Base-by-base conservation (phyloP, 2,888 invertebrate genomes). In the Watsonalla binaria region DNA sequence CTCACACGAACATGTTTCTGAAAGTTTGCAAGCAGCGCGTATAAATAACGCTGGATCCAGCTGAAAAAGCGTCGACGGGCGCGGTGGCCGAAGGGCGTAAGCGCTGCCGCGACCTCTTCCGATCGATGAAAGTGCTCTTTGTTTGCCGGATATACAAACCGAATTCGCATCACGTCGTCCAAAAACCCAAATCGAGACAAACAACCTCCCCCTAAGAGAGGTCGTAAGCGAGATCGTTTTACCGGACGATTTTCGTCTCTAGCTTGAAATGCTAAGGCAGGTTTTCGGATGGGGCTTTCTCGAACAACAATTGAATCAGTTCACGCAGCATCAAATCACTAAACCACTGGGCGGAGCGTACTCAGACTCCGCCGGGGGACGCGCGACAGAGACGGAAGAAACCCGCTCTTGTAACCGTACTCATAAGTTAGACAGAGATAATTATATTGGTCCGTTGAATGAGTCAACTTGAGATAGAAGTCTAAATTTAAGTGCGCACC, bases 271-370 rank as follows among this genome's bases (percentile, higher is more conserved):
- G 71, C 86, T 90, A 90, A 86, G 84, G 85, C 77, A 71, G 79
- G 78, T 85, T 88, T 87, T 87, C 68, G 84, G 78, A 74, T 73
- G 78, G 70, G 67, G 70, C 39, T 70, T 76, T 65, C 70, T 74
- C 76, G 70, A 73, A 81, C 78, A 85, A 89, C 89, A 90, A 90
- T 90, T 90, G 90, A 90, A 90, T 90, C 90, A 90, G 90, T 90
- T 90, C 87, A 90, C 90, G 89, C 90, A 90, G 90, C 90, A 90
- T 90, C 90, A 90, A 90, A 90, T 90, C 90, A 90, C 90, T 90
- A 90, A 90, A 90, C 90, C 90, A 84, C 89, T 86, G 90, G 90
- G 90, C 90, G 90, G 90, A 82, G 90, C 89, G 76, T 81, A 82
- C 80, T 76, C 84, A 83, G 89, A 86, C 89, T 88, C 90, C 89